These are phyloP conservation scores for Zosterops pallidus DNA, from an alignment of 2,113 vertebrate genomes.

Conservation along the genomic window DNA sequence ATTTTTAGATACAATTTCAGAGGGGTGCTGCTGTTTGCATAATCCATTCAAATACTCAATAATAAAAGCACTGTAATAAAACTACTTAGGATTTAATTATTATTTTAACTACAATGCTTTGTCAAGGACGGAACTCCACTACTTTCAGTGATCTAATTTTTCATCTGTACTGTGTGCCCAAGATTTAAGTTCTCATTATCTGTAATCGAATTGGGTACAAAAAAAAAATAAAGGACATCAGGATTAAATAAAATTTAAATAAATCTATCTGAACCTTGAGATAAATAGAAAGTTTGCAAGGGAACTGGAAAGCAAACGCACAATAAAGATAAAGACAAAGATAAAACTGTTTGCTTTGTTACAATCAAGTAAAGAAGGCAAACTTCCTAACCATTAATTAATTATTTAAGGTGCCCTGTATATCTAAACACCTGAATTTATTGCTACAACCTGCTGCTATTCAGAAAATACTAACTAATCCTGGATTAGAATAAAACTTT, in stretches of 20 bases:
- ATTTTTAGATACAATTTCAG: background rate
- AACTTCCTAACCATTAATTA: background rate
- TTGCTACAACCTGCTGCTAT: background rate
- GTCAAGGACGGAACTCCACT: background rate
- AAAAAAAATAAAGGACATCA: background rate
- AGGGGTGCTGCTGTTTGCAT: background rate
- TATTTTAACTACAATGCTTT: conserved; percentile 7
- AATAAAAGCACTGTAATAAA: background rate
- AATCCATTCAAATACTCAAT: background rate
- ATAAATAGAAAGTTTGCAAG: background rate
- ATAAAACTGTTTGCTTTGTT: background rate
- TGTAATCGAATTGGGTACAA: background rate
- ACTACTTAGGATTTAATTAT: background rate
- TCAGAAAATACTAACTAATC: background rate
- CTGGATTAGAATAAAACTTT: background rate
- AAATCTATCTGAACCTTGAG: background rate
- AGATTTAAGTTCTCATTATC: background rate
- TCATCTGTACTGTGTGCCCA: background rate
- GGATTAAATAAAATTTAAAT: background rate
- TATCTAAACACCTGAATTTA: background rate
- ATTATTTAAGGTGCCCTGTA: background rate
- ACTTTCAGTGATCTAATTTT: background rate
- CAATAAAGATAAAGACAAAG: background rate
- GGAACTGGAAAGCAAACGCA: background rate
- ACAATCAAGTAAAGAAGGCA: background rate